Evolutionary conservation across 2,113 vertebrate genomes (phyloP).

Genomic region (Ornithorhynchus anatinus): DNA sequence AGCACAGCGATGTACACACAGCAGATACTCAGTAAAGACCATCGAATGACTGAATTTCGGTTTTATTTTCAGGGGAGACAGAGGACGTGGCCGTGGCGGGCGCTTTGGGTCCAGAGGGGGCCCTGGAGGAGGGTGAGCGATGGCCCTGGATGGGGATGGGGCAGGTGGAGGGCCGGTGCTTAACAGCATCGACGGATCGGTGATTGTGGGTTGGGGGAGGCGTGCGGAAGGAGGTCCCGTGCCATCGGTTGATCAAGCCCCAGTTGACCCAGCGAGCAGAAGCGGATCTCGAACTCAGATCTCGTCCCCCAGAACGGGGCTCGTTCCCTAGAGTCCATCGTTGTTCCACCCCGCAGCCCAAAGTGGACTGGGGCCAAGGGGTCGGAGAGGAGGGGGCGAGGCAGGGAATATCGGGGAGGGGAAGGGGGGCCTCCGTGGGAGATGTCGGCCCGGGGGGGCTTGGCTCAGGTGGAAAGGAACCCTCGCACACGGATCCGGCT

Average conservation of each 20-base stretch:
- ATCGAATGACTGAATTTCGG: no score
- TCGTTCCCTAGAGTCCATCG: no score
- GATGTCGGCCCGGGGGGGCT: no score
- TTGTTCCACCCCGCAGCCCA: no score
- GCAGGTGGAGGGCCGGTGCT: neutral
- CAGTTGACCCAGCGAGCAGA: neutral
- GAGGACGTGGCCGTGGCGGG: conserved; percentile 88
- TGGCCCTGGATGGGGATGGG: neutral
- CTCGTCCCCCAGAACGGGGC: neutral
- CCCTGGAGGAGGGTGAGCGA: conserved; percentile 84
- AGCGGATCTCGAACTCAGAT: neutral
- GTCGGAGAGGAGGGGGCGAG: no score
- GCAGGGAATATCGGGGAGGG: no score
- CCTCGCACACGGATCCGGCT: neutral
- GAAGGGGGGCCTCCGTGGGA: no score
- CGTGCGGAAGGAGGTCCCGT: neutral
- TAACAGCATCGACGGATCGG: no score
- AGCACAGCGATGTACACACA: no score
- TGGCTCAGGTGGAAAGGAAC: neutral
- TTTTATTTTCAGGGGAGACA: conserved; percentile 79
- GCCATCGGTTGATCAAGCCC: neutral
- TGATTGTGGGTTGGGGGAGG: neutral
- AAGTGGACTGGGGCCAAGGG: no score
- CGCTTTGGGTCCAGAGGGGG: conserved; percentile 89
- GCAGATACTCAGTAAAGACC: no score